These are phyloP conservation scores for Marronus borbonicus DNA, from an alignment of 2,888 invertebrate genomes.

Conservation along the genomic window DNA sequence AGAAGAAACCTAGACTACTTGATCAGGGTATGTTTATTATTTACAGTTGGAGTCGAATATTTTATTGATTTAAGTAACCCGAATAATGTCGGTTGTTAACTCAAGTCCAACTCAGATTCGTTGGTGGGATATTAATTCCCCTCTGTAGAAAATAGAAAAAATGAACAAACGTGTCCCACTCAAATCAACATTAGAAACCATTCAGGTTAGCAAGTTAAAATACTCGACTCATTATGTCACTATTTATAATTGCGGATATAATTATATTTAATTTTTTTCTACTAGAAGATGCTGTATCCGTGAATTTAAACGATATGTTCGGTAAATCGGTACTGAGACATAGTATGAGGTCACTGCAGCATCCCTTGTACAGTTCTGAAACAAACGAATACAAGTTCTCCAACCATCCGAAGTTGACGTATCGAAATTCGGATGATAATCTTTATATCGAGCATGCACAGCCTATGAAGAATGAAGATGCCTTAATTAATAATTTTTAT, in stretches of 20 bases:
- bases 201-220: too few relatives aligned
- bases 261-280: slow-evolving; percentile 14
- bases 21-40: slow-evolving; percentile 61
- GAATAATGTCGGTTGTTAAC: too few relatives aligned
- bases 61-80: too few relatives aligned
- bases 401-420: slow-evolving; percentile 60
- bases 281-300: slow-evolving; percentile 65
- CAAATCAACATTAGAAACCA: too few relatives aligned
- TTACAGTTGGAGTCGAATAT: not conserved
- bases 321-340: slow-evolving; percentile 64
- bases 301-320: slow-evolving; percentile 63
- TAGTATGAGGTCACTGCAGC: slow-evolving; percentile 65
- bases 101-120: too few relatives aligned
- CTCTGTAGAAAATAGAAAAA: too few relatives aligned
- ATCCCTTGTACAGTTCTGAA: slow-evolving; percentile 60
- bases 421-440: slow-evolving; percentile 63
- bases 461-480: slow-evolving; percentile 63
- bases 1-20: slow-evolving; percentile 70
- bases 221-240: too few relatives aligned
- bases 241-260: too few relatives aligned
- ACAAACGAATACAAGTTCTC: slow-evolving; percentile 61
- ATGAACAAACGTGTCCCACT: too few relatives aligned
- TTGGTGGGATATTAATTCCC: too few relatives aligned
- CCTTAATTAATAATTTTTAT: slow-evolving; percentile 59
- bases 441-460: slow-evolving; percentile 58